Base-by-base conservation (phyloP, 2,888 invertebrate species). In the Lochmaea capreae region DNA sequence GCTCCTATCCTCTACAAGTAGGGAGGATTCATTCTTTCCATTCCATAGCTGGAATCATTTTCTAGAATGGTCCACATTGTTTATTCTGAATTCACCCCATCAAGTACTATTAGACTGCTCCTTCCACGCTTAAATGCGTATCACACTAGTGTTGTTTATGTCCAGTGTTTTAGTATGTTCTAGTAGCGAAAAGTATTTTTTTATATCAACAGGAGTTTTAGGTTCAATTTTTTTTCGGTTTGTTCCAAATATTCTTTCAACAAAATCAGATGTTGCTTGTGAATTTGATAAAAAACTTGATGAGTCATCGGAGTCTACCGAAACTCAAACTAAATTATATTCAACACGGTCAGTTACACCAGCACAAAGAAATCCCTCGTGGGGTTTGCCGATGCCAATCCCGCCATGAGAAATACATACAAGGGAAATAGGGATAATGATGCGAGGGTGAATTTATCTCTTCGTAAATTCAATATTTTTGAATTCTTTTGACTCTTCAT, bases 331-430 rank as follows among this genome's bases (percentile, higher is more conserved):
- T 78, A 83, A 85, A 86, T 86, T 85, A 84, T 82, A 83, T 84
- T 84, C 81, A 78, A 79, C 81, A 85, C 85, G 86, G 86, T 86
- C 85, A 85, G 85, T 86, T 85, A 85, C 81, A 81, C 83, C 73
- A 71, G 75, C 78, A 84, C 82, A 84, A 84, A 83, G 82, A 82
- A 80, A 46, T 67, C 74, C 69, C 71, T 74, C 69, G 67, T 74
- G 77, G 74, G 79, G 68, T 61, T 68, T 68, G 72, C 63, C 69
- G 12, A 10, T 43, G 67, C 62, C 73, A 63, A 63, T 63, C 62
- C 43, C 62, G 42, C 43, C 42, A 43, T 16, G 18, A 42, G 68
- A 69, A 75, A 69, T 71, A 73, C 70, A 67, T 75, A 75, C 72
- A 75, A 76, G 71, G 77, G 74, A 75, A 67, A 73, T 67, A 63